Base-by-base conservation (phyloP, 1,140 invertebrate species). In the Lasioglossum baleicum region DNA sequence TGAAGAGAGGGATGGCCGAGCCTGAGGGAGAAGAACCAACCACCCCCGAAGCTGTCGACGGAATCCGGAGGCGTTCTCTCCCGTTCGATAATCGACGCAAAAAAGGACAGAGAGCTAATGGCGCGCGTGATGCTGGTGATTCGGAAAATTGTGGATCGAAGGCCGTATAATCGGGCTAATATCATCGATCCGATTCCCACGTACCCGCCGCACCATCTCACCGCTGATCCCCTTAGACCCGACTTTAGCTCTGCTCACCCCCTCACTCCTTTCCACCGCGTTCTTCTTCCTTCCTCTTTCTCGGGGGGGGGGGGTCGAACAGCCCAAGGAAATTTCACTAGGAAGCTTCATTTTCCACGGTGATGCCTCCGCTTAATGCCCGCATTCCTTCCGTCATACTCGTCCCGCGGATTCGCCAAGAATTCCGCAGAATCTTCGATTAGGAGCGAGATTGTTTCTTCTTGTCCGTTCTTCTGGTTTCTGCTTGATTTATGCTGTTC, bases 321-420 rank as follows among this genome's bases (percentile, higher is more conserved):
- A 89, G 85, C 76, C 73, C 78, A 87, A 86, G 81, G 83, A 87
- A 90, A 90, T 90, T 89, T 90, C 83, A 79, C 83, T 79, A 66
- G 86, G 83, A 82, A 82, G 90, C 89, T 90, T 91, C 90, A 90
- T 91, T 91, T 91, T 90, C 88, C 90, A 88, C 80, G 79, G 82
- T 78, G 82, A 67, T 89, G 88, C 84, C 85, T 88, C 80, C 84
- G 89, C 68, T 91, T 90, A 86, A 89, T 88, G 83, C 86, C 76
- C 81, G 86, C 83, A 83, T 83, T 73, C 63, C 71, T 77, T 65
- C 78, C 71, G 58, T 87, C 79, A 42, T 60, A 13, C 26, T 51
- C 35, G 56, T 78, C 58, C 69, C 78, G 53, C 48, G 67, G 51
- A 58, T 75, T 31, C 53, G 67, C 35, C 35, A 35, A 5, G 35